These are phyloP conservation scores for Suncus etruscus DNA, from an alignment of 2,113 vertebrate species.

Conservation along the genomic window DNA sequence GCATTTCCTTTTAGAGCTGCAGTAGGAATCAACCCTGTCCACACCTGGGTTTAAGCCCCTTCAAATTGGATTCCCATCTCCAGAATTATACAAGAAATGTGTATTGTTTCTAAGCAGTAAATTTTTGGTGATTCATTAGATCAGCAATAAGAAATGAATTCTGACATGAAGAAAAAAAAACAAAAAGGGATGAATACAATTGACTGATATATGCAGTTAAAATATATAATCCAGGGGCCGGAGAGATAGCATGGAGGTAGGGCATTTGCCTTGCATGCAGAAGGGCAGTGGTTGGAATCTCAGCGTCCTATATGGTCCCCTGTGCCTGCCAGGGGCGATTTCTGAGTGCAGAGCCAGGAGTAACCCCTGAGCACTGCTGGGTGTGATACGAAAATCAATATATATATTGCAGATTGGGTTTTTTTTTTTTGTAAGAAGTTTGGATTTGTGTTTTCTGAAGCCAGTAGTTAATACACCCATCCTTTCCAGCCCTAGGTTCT, in stretches of 20 bases:
- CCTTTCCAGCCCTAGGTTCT: background rate
- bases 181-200: background rate
- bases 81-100: background rate
- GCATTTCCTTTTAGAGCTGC: background rate
- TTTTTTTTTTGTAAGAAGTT: background rate
- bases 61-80: background rate
- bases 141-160: background rate
- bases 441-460: background rate
- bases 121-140: slow-evolving; percentile 14
- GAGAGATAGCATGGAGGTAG: too few relatives aligned
- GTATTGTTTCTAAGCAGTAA: background rate
- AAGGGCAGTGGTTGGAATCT: too few relatives aligned
- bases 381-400: too few relatives aligned
- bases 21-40: background rate
- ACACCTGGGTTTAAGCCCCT: background rate
- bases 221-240: background rate
- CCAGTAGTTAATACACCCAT: background rate
- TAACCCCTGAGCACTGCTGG: too few relatives aligned
- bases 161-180: background rate
- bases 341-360: too few relatives aligned
- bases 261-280: too few relatives aligned
- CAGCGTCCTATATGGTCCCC: too few relatives aligned
- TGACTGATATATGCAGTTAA: background rate
- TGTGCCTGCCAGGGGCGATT: too few relatives aligned
- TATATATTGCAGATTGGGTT: too few relatives aligned